phyloP scores from a whole-genome alignment of 2,888 invertebrate genomes.

The Drosophila rellima region DNA sequence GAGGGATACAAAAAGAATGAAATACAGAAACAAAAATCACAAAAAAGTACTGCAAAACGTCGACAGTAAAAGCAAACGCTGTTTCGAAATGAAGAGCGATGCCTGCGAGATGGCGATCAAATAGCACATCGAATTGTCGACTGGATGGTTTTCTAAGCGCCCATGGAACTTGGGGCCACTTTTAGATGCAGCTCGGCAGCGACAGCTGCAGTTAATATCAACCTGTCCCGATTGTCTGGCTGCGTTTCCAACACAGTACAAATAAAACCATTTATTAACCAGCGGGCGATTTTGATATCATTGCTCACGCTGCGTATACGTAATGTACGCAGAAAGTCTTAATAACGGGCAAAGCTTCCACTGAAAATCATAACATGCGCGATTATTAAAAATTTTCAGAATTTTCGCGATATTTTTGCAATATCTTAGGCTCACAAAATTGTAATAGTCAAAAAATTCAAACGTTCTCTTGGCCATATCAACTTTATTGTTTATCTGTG shows the following conservation, averaged over 20 bases:
- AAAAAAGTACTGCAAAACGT: neutral
- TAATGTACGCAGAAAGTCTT: slow-evolving; percentile 6
- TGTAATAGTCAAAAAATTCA: too few relatives aligned
- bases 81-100: slow-evolving; percentile 51
- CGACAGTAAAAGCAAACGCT: slow-evolving; percentile 36
- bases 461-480: neutral
- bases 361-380: slow-evolving; percentile 15
- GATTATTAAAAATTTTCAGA: slow-evolving; percentile 5
- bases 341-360: neutral
- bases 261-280: slow-evolving; percentile 39
- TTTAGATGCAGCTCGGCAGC: neutral
- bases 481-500: neutral
- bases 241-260: neutral
- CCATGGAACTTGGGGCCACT: slow-evolving; percentile 12
- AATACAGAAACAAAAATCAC: slow-evolving; percentile 9
- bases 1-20: slow-evolving; percentile 14
- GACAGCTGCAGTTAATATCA: slow-evolving; percentile 19
- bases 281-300: slow-evolving; percentile 26
- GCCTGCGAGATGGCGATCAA: slow-evolving; percentile 55
- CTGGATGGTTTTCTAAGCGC: slow-evolving; percentile 18
- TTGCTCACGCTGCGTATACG: slow-evolving; percentile 23
- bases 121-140: slow-evolving; percentile 37
- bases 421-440: too few relatives aligned
- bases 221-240: slow-evolving; percentile 1
- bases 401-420: neutral